Percentiles rank a stretch among this genome's conserved stretches.
These are phyloP conservation scores for Gymnothorax javanicus DNA, from an alignment of 2,797 vertebrate genomes.

Conservation along the genomic window DNA sequence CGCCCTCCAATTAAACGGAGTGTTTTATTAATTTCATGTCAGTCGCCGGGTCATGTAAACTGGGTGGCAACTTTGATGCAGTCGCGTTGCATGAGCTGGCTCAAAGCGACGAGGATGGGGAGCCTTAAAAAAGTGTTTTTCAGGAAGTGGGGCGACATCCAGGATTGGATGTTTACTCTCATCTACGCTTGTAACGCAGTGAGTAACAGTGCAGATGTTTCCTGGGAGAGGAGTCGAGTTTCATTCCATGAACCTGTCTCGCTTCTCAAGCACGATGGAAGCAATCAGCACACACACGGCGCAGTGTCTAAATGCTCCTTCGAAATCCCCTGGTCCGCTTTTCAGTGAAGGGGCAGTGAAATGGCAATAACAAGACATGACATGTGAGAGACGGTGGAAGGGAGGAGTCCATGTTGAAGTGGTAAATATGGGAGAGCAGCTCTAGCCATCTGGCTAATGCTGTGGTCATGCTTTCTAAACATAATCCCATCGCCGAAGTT, in stretches of 20 bases:
- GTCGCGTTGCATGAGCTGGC: background rate
- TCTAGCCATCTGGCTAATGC: background rate
- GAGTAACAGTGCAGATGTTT: background rate
- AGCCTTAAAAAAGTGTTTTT: background rate
- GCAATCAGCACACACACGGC: too few relatives aligned
- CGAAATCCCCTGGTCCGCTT: background rate
- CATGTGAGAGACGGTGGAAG: slow-evolving; percentile 8
- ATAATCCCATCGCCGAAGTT: slow-evolving; percentile 3
- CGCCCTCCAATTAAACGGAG: background rate
- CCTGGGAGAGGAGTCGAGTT: background rate
- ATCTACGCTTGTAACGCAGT: background rate
- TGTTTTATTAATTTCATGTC: background rate
- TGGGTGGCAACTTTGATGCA: background rate
- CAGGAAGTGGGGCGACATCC: background rate
- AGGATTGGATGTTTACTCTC: background rate
- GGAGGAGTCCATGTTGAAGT: slow-evolving; percentile 9
- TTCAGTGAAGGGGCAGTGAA: background rate
- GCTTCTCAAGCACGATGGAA: background rate
- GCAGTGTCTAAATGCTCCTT: background rate
- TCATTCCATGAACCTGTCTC: slow-evolving; percentile 5
- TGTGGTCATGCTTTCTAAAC: background rate
- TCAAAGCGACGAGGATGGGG: background rate
- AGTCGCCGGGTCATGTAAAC: background rate
- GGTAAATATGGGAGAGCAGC: slow-evolving; percentile 2
- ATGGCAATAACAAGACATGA: slow-evolving; percentile 5